Evolutionary conservation across 2,113 vertebrate species (phyloP).

Genomic region (Channa argus): DNA sequence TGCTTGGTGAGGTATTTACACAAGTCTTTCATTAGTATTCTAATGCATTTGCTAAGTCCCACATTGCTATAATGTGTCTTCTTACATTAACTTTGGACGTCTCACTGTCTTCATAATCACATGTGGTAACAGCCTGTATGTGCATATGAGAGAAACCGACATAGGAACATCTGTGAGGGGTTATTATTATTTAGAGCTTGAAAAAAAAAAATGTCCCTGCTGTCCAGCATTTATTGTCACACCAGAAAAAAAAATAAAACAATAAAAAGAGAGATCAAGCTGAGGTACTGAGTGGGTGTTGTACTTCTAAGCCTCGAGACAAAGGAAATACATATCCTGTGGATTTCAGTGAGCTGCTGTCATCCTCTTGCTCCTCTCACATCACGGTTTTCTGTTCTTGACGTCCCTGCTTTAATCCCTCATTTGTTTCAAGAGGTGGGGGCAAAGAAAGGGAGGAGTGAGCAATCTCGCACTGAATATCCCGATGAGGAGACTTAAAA

Average conservation of each 20-base stretch:
- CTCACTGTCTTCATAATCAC: neutral
- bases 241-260: constrained; percentile 13
- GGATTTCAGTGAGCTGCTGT: constrained; percentile 69
- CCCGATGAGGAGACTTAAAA: constrained; percentile 36
- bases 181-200: constrained; percentile 32
- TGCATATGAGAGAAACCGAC: neutral
- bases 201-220: constrained; percentile 22
- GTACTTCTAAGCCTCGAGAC: constrained; percentile 54
- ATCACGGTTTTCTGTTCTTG: constrained; percentile 48
- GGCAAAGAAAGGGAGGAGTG: neutral
- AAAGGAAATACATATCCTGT: constrained; percentile 58
- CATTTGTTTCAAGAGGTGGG: constrained; percentile 58
- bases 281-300: constrained; percentile 52
- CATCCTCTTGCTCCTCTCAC: constrained; percentile 55
- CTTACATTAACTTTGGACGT: constrained; percentile 1
- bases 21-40: too few relatives aligned
- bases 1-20: too few relatives aligned
- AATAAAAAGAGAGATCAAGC: constrained; percentile 37
- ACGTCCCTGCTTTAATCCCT: constrained; percentile 68
- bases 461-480: constrained; percentile 27
- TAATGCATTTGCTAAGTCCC: too few relatives aligned
- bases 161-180: neutral
- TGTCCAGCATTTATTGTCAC: constrained; percentile 45
- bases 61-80: neutral
- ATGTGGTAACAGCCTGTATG: neutral